Evolutionary conservation across 2,888 invertebrate species (phyloP), one percentile per base, ranked within the genome.

Genomic region (Neria commutata): DNA sequence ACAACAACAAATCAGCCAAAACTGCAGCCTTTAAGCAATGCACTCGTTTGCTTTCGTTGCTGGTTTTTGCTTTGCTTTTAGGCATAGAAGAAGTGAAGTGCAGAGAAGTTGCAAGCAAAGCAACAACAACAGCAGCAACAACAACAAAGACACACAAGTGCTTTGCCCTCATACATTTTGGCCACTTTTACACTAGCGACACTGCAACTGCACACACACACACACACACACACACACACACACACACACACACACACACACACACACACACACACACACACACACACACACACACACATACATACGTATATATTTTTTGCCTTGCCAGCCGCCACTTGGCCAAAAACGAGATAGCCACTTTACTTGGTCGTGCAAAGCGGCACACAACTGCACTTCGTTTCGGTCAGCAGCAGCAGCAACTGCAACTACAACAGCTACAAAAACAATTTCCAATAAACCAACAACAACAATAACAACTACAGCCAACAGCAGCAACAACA

Each of bases 31-130:
- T n/a, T n/a, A n/a, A n/a, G n/a, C n/a, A n/a, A n/a, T n/a, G n/a
- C n/a, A 37, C 33, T 42, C 58, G 19, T 55, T 26, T 48, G 25
- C 54, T 54, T 34, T 42, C 34, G 48, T 23, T 40, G 51, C 23
- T 42, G 25, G 29, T 8, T 37, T 29, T 60, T 60, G 48, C 34
- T 21, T 23, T 29, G n/a, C n/a, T n/a, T n/a, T n/a, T n/a, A n/a
- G n/a, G n/a, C n/a, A n/a, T n/a, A n/a, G n/a, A n/a, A n/a, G n/a
- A n/a, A n/a, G n/a, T n/a, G n/a, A n/a, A n/a, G n/a, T n/a, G n/a
- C n/a, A n/a, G n/a, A n/a, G n/a, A n/a, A n/a, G n/a, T 14, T 14
- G 37, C 8, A 37, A 37, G n/a, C 11, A 37, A 37, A 37, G n/a
- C 8, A 5, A 37, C 8, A 37, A 5, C 8, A 37, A 37, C 4